A percentile compares a stretch with the other conserved stretches of the same genome.
Conservation (phyloP, 1,140 invertebrate genomes). For the Apis laboriosa region DNA sequence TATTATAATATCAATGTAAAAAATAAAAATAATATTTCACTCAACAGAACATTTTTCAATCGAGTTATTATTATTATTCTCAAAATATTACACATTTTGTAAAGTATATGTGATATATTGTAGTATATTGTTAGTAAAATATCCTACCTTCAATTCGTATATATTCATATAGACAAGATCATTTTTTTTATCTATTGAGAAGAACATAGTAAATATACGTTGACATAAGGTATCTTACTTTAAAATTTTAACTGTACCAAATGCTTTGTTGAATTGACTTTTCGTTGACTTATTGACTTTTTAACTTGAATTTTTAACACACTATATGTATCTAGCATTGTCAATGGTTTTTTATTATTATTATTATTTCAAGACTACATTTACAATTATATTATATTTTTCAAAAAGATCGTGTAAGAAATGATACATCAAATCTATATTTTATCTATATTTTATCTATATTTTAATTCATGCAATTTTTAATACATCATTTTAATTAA, state of each 20-base stretch:
- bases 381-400: too few relatives aligned
- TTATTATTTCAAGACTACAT: background rate
- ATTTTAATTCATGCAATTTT: too few relatives aligned
- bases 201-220: too few relatives aligned
- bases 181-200: slow-evolving; percentile 7
- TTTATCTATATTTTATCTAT: too few relatives aligned
- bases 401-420: too few relatives aligned
- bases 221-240: slow-evolving; percentile 23
- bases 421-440: too few relatives aligned
- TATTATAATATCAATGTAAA: background rate
- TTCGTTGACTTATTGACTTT: slow-evolving; percentile 7
- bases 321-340: background rate
- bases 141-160: background rate
- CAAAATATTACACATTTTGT: background rate
- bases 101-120: too few relatives aligned
- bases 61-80: background rate
- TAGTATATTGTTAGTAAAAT: slow-evolving; percentile 22
- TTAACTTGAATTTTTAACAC: background rate
- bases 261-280: background rate
- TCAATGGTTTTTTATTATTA: background rate
- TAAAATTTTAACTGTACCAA: slow-evolving; percentile 17
- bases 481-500: too few relatives aligned
- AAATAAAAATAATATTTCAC: background rate
- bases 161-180: slow-evolving; percentile 2
- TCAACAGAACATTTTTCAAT: background rate